Evolutionary conservation across 1,140 invertebrate species (phyloP).

Genomic region (Hyles vespertilio): DNA sequence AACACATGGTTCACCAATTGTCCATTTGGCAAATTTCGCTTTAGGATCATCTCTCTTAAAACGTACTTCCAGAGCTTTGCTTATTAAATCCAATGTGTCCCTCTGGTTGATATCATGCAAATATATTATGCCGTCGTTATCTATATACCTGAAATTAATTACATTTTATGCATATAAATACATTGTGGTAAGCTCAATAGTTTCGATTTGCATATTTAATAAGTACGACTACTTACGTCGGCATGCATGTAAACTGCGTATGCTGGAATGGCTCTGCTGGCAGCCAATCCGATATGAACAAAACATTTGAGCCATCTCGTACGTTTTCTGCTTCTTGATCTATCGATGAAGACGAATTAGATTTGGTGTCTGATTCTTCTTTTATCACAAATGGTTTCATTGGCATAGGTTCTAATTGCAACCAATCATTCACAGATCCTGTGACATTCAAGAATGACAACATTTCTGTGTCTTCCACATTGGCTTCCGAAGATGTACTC

Average conservation of each 20-base stretch:
- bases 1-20: slow-evolving; percentile 78
- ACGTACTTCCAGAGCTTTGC: slow-evolving; percentile 66
- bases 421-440: slow-evolving; percentile 53
- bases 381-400: slow-evolving; percentile 29
- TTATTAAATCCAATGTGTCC: slow-evolving; percentile 71
- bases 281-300: slow-evolving; percentile 61
- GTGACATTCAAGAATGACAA: slow-evolving; percentile 55
- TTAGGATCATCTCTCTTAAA: slow-evolving; percentile 67
- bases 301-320: slow-evolving; percentile 25
- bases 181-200: too few species aligned
- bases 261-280: slow-evolving; percentile 46
- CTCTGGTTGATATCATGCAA: slow-evolving; percentile 70
- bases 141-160: slow-evolving; percentile 74
- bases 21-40: slow-evolving; percentile 70
- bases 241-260: slow-evolving; percentile 67
- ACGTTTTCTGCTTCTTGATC: slow-evolving; percentile 17
- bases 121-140: slow-evolving; percentile 75
- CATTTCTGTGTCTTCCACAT: slow-evolving; percentile 30
- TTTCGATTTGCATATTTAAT: too few species aligned
- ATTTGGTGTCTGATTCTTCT: slow-evolving; percentile 20
- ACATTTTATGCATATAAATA: too few species aligned
- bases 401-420: slow-evolving; percentile 50
- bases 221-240: slow-evolving; percentile 47
- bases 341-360: slow-evolving; percentile 21
- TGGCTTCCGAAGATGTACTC: slow-evolving; percentile 5